A percentile compares a stretch with the other conserved stretches of the same genome.
These are phyloP conservation scores for Tenualosa ilisha DNA, from an alignment of 2,797 vertebrate genomes.

Conservation along the genomic window DNA sequence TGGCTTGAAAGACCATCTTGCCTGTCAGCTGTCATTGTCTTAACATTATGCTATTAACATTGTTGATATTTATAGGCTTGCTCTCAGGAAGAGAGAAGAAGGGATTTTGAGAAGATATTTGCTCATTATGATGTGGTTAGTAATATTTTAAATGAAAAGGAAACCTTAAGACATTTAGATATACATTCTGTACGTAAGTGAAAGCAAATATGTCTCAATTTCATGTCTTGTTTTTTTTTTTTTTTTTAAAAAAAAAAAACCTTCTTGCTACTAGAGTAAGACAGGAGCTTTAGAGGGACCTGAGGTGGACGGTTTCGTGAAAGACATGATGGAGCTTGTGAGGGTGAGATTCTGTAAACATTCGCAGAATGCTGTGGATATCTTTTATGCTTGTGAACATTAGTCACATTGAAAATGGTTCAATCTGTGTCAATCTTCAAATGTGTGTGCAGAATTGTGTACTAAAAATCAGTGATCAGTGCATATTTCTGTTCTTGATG, in stretches of 20 bases:
- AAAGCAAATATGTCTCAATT: not conserved
- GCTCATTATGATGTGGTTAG: conserved; percentile 91
- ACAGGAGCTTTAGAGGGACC: conserved; percentile 89
- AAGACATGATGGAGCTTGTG: conserved; percentile 96
- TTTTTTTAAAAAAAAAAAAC: no score
- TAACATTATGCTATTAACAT: not conserved
- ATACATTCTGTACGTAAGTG: not conserved
- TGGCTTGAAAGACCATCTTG: not conserved
- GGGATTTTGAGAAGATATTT: conserved; percentile 95
- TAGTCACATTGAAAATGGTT: not conserved
- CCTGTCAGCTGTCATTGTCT: not conserved
- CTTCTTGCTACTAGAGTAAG: conserved; percentile 76
- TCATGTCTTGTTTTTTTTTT: not conserved
- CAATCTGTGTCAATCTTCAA: not conserved
- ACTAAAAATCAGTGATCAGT: no score
- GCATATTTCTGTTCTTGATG: no score
- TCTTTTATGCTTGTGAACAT: not conserved
- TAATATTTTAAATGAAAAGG: not conserved
- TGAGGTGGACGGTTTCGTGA: conserved; percentile 95
- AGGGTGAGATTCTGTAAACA: conserved; percentile 72
- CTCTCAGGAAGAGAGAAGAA: conserved; percentile 83
- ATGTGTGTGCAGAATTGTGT: not conserved
- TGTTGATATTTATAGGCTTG: conserved; percentile 72
- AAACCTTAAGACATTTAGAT: not conserved
- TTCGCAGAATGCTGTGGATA: not conserved